Base-by-base conservation (phyloP, 2,888 invertebrate species). In the Conops quadrifasciatus region DNA sequence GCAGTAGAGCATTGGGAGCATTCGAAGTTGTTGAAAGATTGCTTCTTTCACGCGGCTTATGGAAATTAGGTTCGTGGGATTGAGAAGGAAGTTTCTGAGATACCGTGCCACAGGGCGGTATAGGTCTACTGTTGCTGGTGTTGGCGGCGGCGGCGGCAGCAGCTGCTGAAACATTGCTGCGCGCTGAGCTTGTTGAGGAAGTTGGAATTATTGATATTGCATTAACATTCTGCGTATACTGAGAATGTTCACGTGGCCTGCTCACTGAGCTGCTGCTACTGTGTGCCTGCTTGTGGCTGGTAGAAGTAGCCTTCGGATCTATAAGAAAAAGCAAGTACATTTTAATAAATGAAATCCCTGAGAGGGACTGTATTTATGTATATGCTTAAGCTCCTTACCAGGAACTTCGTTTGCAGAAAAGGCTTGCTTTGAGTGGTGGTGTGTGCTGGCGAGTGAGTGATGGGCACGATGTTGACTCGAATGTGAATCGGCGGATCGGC, bases 401-500 rank as follows among this genome's bases (percentile, higher is more conserved):
- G 80, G 78, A 70, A 77, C 75, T 65, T 84, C 85, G 59, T 78
- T 78, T 73, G 74, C 70, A 71, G 82, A 72, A 76, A 82, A 84
- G 67, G 79, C 77, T 76, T 80, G 80, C 78, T 85, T 81, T 74
- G 82, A 80, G 80, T 82, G 84, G 79, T 80, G 86, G 79, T 78
- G 79, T 76, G 85, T 79, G 76, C 78, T 76, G 60, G 79, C 77
- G 51, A 80, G 76, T 56, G 81, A 78, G 77, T 82, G 84, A 72
- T 84, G 84, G 58, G 79, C 76, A 72, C 85, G 81, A 75, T 83
- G 83, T 72, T 83, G 83, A 80, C 80, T 81, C 78, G 82, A 79
- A 75, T 81, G 80, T 21, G 79, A 74, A 66, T 82, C 82, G 51
- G 81, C 77, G n/a, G n/a, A n/a, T 75, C 81, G 80, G 70, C 84